Evolutionary conservation across 2,113 vertebrate species (phyloP).

Genomic region (Labrus mixtus): DNA sequence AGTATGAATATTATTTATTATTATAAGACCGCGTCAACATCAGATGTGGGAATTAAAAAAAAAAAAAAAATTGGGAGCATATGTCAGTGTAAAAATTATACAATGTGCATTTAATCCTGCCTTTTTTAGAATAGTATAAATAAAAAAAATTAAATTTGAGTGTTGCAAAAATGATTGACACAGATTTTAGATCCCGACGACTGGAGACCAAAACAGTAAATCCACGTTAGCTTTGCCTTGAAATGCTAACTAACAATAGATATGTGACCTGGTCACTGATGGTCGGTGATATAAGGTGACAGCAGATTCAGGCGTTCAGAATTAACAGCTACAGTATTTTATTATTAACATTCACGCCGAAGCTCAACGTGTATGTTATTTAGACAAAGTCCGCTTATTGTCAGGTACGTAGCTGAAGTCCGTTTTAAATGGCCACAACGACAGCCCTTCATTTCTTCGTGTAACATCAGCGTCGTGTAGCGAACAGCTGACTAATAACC

Average conservation of each 20-base stretch:
- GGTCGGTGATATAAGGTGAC: conserved; percentile 12
- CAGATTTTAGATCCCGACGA: not conserved
- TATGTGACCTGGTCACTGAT: conserved; percentile 18
- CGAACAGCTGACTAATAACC: conserved; percentile 37
- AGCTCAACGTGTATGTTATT: conserved; percentile 17
- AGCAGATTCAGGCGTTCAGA: not conserved
- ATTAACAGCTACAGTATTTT: not conserved
- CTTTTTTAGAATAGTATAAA: too few relatives aligned
- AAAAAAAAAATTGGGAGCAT: not conserved
- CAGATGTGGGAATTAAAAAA: not conserved
- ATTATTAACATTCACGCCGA: not conserved
- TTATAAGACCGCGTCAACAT: not conserved
- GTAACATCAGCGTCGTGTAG: conserved; percentile 33
- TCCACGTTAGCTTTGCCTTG: conserved; percentile 24
- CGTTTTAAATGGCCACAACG: conserved; percentile 47
- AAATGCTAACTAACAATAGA: conserved; percentile 45
- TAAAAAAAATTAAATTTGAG: fast-evolving
- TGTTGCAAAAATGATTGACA: not conserved
- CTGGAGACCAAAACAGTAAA: conserved; percentile 1
- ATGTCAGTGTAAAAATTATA: not conserved
- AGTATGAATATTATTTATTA: not conserved
- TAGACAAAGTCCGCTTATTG: conserved; percentile 54
- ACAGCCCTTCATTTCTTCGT: conserved; percentile 22
- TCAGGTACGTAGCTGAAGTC: conserved; percentile 64
- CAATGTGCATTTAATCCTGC: not conserved